These are phyloP conservation scores for Temnothorax unifasciatus DNA, from an alignment of 2,888 invertebrate species.

Conservation along the genomic window DNA sequence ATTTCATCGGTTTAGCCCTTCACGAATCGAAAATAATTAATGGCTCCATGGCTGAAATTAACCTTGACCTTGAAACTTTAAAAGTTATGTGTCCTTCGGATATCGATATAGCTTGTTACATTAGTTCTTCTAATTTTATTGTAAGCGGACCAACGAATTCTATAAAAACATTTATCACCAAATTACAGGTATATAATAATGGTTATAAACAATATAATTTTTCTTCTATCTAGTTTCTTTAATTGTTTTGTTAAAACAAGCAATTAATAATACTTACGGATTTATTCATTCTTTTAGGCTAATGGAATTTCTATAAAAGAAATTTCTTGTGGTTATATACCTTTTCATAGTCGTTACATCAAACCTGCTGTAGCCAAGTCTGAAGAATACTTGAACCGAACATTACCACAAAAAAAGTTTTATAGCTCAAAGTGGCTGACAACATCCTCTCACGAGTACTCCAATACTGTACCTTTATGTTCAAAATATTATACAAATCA, in stretches of 20 bases:
- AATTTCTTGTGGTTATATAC: slow-evolving; percentile 94
- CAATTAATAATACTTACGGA: background rate
- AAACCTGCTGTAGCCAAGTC: slow-evolving; percentile 90
- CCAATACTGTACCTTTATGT: slow-evolving; percentile 89
- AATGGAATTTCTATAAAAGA: slow-evolving; percentile 93
- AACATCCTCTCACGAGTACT: slow-evolving; percentile 87
- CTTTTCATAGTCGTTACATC: slow-evolving; percentile 95
- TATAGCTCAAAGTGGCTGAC: slow-evolving; percentile 94
- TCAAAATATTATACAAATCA: slow-evolving; percentile 96
- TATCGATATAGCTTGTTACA: slow-evolving; percentile 95
- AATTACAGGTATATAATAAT: slow-evolving; percentile 85
- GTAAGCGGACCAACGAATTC: slow-evolving; percentile 93
- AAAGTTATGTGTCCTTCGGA: slow-evolving; percentile 90
- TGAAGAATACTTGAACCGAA: slow-evolving; percentile 88
- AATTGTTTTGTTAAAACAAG: too few relatives aligned
- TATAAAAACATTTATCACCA: slow-evolving; percentile 89
- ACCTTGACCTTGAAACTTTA: slow-evolving; percentile 88
- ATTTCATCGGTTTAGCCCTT: slow-evolving; percentile 78
- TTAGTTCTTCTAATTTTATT: slow-evolving; percentile 94
- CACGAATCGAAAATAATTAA: slow-evolving; percentile 85
- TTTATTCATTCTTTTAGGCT: slow-evolving; percentile 80
- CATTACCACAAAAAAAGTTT: slow-evolving; percentile 89
- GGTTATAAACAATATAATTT: background rate
- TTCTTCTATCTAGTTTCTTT: background rate
- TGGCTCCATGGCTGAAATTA: slow-evolving; percentile 96